These are phyloP conservation scores for Apogon talboti DNA, from an alignment of 2,797 vertebrate genomes.

Conservation along the genomic window DNA sequence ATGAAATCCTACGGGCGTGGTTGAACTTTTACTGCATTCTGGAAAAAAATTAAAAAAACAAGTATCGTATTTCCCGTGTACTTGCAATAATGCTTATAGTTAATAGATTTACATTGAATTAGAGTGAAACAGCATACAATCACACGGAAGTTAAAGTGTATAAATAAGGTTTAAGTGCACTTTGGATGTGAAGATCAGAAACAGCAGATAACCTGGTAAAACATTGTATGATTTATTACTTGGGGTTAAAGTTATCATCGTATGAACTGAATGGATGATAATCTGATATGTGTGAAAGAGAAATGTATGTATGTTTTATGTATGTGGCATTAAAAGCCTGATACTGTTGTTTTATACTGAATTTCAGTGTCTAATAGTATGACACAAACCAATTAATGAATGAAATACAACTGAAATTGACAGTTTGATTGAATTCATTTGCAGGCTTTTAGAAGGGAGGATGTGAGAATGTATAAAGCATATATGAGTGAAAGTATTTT, in stretches of 20 bases:
- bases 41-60: slow-evolving; percentile 20
- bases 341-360: not conserved
- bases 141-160: too few relatives aligned
- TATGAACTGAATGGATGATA: too few relatives aligned
- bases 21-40: slow-evolving; percentile 23
- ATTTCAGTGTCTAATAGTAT: not conserved
- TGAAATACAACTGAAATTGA: not conserved
- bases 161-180: not conserved
- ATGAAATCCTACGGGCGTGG: slow-evolving; percentile 25
- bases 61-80: too few relatives aligned
- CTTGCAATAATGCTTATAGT: not conserved
- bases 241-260: not conserved
- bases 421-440: too few relatives aligned
- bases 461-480: too few relatives aligned
- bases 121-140: not conserved
- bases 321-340: not conserved
- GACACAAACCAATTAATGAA: too few relatives aligned
- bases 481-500: too few relatives aligned
- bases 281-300: too few relatives aligned
- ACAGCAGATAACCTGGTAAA: not conserved
- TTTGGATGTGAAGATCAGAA: slow-evolving; percentile 53
- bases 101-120: not conserved
- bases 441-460: too few relatives aligned
- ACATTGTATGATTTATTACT: slow-evolving; percentile 26
- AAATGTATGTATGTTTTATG: not conserved